phyloP scores from a whole-genome alignment of 2,113 vertebrate genomes.

The Oreocharis arfaki region DNA sequence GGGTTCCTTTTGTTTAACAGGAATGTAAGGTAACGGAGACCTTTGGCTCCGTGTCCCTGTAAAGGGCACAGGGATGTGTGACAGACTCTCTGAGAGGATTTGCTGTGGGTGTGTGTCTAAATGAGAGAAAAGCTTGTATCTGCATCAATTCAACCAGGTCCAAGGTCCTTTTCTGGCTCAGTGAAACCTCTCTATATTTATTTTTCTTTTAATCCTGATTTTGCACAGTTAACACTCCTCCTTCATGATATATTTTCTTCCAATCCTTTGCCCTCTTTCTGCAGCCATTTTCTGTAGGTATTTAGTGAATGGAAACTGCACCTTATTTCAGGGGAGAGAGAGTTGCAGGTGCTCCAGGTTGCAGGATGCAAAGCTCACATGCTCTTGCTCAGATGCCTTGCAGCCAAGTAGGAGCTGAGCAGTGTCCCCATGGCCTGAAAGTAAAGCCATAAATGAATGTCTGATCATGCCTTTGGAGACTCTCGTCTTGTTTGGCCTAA shows the following conservation, averaged over 20 bases:
- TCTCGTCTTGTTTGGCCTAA: neutral
- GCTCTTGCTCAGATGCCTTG: neutral
- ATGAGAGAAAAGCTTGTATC: neutral
- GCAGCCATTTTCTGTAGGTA: neutral
- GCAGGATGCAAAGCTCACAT: neutral
- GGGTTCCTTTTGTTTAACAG: neutral
- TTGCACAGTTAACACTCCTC: neutral
- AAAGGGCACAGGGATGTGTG: neutral
- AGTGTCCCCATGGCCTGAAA: neutral
- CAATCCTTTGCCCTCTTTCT: neutral
- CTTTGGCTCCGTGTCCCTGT: neutral
- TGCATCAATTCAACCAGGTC: neutral
- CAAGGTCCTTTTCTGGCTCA: neutral
- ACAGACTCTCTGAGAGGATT: neutral
- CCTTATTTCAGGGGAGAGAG: neutral
- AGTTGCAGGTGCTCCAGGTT: neutral
- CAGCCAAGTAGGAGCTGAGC: neutral
- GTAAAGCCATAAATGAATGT: neutral
- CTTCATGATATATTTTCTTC: neutral
- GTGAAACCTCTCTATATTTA: neutral
- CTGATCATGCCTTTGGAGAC: neutral
- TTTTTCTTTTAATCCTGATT: neutral
- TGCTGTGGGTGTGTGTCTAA: neutral
- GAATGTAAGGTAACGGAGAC: neutral
- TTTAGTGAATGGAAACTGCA: neutral